Evolutionary conservation across 2,797 vertebrate genomes (phyloP).

Genomic region (Zalophus californianus): DNA sequence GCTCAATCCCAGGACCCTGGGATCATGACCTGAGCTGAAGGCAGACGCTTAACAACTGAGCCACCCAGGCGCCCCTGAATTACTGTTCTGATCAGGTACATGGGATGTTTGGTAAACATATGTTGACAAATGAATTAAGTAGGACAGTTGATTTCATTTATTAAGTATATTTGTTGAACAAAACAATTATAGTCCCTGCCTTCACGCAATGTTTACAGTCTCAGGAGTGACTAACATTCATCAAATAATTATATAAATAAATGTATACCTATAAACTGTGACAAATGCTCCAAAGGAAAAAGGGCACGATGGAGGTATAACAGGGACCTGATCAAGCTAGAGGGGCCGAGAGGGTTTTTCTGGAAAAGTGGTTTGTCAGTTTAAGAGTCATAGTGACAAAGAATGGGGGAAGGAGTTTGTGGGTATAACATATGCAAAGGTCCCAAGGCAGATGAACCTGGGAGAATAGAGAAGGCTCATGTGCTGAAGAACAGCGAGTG

Average conservation of each 20-base stretch:
- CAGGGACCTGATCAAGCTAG: neutral
- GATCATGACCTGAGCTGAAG: too few relatives aligned
- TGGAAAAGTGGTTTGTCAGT: neutral
- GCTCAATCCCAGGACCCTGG: too few relatives aligned
- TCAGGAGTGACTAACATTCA: neutral
- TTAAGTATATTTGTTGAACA: neutral
- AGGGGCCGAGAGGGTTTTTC: neutral
- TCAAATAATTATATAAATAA: neutral
- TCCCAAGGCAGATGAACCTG: neutral
- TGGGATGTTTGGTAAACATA: neutral
- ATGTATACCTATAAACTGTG: neutral
- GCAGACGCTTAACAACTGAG: too few relatives aligned
- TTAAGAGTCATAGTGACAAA: neutral
- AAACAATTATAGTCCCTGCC: neutral
- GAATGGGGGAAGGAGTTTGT: neutral
- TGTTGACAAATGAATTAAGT: neutral
- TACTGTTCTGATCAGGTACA: neutral
- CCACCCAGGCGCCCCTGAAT: neutral
- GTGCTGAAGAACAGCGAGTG: neutral
- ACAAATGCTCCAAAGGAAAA: neutral
- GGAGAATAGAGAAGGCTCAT: neutral
- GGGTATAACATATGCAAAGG: neutral
- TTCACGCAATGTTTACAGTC: neutral
- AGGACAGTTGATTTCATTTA: neutral
- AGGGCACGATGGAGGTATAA: neutral